Evolutionary conservation across 2,888 invertebrate species (phyloP).

Genomic region (Conus canariensis): DNA sequence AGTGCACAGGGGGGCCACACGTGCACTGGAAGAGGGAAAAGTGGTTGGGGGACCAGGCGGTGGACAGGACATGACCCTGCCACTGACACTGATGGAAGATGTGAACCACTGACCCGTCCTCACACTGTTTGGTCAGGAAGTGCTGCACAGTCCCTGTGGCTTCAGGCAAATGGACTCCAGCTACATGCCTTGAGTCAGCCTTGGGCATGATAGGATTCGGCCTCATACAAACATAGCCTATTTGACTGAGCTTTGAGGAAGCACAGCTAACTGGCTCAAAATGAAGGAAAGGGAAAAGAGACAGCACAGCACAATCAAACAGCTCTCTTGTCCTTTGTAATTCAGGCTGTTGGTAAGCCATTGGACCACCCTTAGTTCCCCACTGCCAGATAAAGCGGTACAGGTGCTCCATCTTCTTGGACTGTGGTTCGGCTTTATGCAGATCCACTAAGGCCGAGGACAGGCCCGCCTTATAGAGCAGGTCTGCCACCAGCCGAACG

Average conservation of each 20-base stretch:
- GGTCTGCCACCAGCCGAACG: no score
- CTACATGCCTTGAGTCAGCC: background rate
- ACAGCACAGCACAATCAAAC: background rate
- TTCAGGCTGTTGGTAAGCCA: background rate
- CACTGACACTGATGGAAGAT: background rate
- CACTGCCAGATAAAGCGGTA: conserved; percentile 25
- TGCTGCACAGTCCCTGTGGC: background rate
- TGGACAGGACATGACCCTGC: background rate
- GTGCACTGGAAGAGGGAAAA: background rate
- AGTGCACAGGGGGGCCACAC: background rate
- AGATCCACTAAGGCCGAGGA: background rate
- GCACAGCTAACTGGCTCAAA: background rate
- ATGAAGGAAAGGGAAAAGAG: background rate
- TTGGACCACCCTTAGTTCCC: background rate
- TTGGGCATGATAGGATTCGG: background rate
- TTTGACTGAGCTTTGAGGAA: background rate
- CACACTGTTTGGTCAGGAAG: background rate
- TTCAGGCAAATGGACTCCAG: background rate
- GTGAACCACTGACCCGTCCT: conserved; percentile 1
- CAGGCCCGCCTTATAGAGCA: no score
- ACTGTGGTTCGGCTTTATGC: background rate
- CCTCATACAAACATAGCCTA: background rate
- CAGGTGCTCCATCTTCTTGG: background rate
- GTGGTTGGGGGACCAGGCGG: background rate
- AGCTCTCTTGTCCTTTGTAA: background rate